Conservation (phyloP, 2,113 vertebrate genomes). For the Cololabis saira region DNA sequence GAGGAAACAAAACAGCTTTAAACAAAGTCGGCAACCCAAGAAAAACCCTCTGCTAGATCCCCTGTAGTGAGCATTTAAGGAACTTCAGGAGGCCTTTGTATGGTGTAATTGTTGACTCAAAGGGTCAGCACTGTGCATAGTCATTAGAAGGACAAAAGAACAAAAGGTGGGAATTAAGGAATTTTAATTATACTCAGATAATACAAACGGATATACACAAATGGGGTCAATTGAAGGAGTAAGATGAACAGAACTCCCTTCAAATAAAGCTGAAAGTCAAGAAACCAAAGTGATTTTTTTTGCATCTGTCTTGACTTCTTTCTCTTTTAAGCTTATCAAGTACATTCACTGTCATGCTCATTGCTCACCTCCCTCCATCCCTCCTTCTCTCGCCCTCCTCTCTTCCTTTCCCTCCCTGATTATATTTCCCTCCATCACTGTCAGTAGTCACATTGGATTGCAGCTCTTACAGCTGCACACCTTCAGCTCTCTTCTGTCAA, state of each 20-base stretch:
- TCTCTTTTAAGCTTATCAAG: slow-evolving; percentile 1
- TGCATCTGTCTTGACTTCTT: too few species aligned
- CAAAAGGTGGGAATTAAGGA: slow-evolving; percentile 42
- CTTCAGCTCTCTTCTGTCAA: slow-evolving; percentile 47
- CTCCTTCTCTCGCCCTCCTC: background rate
- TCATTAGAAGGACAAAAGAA: slow-evolving; percentile 45
- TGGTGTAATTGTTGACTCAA: slow-evolving; percentile 50
- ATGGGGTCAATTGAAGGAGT: too few species aligned
- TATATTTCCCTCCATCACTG: slow-evolving; percentile 20
- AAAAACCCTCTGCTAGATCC: slow-evolving; percentile 22
- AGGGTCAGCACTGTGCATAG: slow-evolving; percentile 53
- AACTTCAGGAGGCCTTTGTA: slow-evolving; percentile 61
- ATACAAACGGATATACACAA: slow-evolving; percentile 3
- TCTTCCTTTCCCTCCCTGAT: slow-evolving; percentile 4
- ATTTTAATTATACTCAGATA: slow-evolving; percentile 19
- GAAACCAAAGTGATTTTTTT: too few species aligned
- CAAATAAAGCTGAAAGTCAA: too few species aligned
- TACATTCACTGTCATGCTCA: slow-evolving; percentile 10
- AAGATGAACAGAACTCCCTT: too few species aligned
- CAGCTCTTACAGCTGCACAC: slow-evolving; percentile 41
- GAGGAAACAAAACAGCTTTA: slow-evolving; percentile 39
- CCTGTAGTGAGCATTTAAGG: slow-evolving; percentile 52
- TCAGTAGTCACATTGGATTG: slow-evolving; percentile 44
- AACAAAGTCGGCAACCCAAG: slow-evolving; percentile 35
- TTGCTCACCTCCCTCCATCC: too few species aligned